Conservation (phyloP, 2,888 invertebrate genomes). For the Nomada fabriciana region DNA sequence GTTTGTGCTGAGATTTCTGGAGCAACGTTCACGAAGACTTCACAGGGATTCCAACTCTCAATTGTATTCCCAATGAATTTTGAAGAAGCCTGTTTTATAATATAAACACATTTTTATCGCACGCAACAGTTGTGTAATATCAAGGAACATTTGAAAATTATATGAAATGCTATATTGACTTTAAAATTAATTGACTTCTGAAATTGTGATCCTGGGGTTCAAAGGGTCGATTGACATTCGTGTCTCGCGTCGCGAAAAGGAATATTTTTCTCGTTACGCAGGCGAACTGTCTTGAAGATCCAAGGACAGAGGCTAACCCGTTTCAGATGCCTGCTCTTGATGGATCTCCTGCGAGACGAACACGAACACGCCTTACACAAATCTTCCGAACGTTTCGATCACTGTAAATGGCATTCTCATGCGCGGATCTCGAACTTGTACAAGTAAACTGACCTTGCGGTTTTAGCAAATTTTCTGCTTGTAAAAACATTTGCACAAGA, state of each 20-base stretch:
- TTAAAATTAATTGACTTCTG: no score
- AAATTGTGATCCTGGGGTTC: not conserved
- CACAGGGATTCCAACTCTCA: no score
- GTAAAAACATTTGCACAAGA: not conserved
- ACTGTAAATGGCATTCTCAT: not conserved
- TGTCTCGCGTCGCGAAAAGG: not conserved
- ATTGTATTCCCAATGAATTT: no score
- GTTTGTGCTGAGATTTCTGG: no score
- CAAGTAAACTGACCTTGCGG: not conserved
- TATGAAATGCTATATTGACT: no score
- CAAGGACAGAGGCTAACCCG: slow-evolving; percentile 39
- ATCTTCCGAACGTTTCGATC: slow-evolving; percentile 19
- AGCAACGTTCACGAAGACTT: no score
- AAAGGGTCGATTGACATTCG: not conserved
- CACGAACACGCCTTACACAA: slow-evolving; percentile 20
- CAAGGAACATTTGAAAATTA: no score
- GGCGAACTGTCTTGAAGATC: slow-evolving; percentile 14
- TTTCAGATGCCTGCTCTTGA: slow-evolving; percentile 24
- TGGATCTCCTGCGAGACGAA: slow-evolving; percentile 24
- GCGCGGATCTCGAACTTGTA: not conserved
- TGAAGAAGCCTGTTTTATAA: no score
- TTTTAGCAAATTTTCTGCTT: not conserved
- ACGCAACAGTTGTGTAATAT: no score
- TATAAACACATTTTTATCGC: no score
- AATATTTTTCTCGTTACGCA: slow-evolving; percentile 28